Evolutionary conservation across 1,140 invertebrate genomes (phyloP).

Genomic region (Lordiphosa stackelbergi): DNA sequence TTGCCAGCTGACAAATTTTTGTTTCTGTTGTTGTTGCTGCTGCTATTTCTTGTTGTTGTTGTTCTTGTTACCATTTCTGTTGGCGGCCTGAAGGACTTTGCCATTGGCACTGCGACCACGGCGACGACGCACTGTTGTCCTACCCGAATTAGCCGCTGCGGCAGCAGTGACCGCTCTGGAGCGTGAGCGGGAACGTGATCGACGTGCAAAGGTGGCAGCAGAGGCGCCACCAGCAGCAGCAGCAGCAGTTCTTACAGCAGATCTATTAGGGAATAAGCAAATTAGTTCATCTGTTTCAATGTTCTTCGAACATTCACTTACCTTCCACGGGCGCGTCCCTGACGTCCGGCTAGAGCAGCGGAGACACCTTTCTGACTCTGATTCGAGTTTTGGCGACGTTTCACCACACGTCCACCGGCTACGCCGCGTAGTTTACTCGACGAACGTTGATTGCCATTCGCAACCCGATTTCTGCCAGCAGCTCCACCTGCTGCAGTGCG

Average conservation of each 20-base stretch:
- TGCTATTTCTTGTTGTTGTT: constrained; percentile 26
- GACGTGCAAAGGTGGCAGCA: constrained; percentile 26
- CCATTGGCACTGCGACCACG: constrained; percentile 56
- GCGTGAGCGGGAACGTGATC: constrained; percentile 53
- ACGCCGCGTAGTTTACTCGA: constrained; percentile 58
- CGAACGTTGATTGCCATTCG: constrained; percentile 24
- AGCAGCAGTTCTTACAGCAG: constrained; percentile 46
- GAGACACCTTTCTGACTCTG: constrained; percentile 33
- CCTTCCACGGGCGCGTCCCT: constrained; percentile 56
- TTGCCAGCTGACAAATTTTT: neutral
- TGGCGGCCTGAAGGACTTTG: constrained; percentile 33
- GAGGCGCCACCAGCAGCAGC: constrained; percentile 23
- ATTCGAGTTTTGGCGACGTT: constrained; percentile 49
- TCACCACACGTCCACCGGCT: constrained; percentile 58
- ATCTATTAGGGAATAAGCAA: constrained; percentile 11
- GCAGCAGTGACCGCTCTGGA: constrained; percentile 31
- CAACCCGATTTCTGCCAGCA: constrained; percentile 11
- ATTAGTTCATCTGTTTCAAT: neutral
- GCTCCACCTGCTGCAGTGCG: constrained; percentile 31
- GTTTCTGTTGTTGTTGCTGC: constrained; percentile 19
- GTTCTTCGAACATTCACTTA: constrained; percentile 15
- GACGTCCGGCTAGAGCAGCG: constrained; percentile 30
- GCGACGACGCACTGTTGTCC: constrained; percentile 35
- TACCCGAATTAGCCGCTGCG: constrained; percentile 32
- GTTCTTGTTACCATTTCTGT: constrained; percentile 51